A percentile compares a stretch with the other conserved stretches of the same genome.
Evolutionary conservation across 1,140 invertebrate genomes (phyloP).

Genomic region (Adelges cooleyi): DNA sequence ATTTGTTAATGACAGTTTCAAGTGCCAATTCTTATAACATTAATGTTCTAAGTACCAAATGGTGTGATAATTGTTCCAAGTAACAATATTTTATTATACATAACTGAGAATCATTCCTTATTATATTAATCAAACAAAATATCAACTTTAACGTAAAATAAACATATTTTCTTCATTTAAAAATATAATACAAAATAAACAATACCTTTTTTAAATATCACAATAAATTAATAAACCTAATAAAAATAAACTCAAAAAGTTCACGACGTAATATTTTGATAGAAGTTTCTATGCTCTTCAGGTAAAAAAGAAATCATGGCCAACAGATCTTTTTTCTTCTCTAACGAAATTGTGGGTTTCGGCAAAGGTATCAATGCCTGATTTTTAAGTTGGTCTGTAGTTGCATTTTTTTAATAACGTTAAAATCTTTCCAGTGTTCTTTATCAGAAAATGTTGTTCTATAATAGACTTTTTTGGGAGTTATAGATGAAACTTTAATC

Average conservation of each 20-base stretch:
- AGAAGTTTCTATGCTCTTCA: no score
- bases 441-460: no score
- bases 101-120: background rate
- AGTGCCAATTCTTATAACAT: background rate
- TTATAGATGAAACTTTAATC: no score
- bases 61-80: background rate
- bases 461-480: no score
- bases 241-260: background rate
- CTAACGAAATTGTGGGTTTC: no score
- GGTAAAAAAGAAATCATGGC: no score
- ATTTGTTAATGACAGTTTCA: background rate
- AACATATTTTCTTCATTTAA: background rate
- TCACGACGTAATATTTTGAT: background rate
- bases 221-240: background rate
- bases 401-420: no score
- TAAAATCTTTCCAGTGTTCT: no score
- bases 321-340: no score
- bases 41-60: background rate
- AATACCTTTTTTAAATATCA: background rate
- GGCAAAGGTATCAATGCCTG: no score
- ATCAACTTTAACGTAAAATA: background rate
- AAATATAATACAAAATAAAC: background rate
- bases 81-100: background rate
- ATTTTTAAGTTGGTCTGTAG: no score
- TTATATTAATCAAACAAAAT: conserved; percentile 1